Base-by-base conservation (phyloP, 2,797 vertebrate genomes). In the Rousettus madagascariensis region DNA sequence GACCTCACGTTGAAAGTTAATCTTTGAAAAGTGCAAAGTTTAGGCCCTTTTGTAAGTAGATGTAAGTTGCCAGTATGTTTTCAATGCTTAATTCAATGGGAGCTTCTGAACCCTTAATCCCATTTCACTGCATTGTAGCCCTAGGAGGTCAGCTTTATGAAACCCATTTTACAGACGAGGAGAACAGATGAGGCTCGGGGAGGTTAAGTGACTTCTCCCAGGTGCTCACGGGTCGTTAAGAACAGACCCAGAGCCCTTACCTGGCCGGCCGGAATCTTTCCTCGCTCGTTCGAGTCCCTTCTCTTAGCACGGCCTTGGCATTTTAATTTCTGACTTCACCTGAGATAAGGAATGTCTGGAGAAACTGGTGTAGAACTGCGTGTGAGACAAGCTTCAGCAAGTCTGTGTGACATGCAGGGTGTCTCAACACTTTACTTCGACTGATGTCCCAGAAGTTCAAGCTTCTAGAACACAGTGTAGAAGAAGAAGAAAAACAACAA, bases 291-390 rank as follows among this genome's bases (percentile, higher is more conserved):
- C 1, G 0, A 12, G 59, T 41, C 30, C 12, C 8, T 19, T 30
- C 22, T 82, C 51, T 13, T 4, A 38, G 68, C 59, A 26, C 9
- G 11, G 12, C n/a, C 51, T 30, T 41, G 57, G 33, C 72, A 41
- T 91, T 88, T 66, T n/a, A 26, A 77, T 61, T 84, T 85, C 74
- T 95, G 93, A 89, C 90, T 96, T 74, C 86, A 91, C 13, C 61
- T 4, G 10, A 69, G 63, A 78, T 61, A 63, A 88, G 69, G 28
- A 43, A 43, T 55, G 41, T 57, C 68, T 75, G 84, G 51, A 28
- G 38, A 20, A 36, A 8, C 4, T 0, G 8, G 28, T 7, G 38
- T 1, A 24, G 43, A 36, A 30, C 51, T 1, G 13, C 0, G 86
- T 36, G 78, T 2, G 51, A 91, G 96, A 95, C 78, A 61, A 78